Evolutionary conservation across 2,888 invertebrate species (phyloP).

Genomic region (Sphaerophoria rueppellii): DNA sequence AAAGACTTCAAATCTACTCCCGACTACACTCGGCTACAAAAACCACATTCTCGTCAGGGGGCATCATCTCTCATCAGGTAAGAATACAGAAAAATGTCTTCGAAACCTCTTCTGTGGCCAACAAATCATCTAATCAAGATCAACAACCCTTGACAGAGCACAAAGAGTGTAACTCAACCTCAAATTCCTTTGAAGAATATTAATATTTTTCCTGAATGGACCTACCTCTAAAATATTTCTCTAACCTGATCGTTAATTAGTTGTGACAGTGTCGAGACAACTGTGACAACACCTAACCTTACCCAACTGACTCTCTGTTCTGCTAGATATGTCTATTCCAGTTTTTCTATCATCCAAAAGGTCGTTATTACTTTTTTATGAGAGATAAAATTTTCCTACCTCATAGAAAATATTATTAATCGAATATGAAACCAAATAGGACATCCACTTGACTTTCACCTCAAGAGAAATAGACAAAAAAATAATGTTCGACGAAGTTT

Average conservation of each 20-base stretch:
- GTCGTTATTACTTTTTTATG: constrained; percentile 48
- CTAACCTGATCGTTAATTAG: constrained; percentile 59
- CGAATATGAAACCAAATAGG: constrained; percentile 70
- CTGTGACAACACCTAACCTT: constrained; percentile 49
- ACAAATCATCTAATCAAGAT: constrained; percentile 3
- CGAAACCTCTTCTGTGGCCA: no score
- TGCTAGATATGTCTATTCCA: constrained; percentile 1
- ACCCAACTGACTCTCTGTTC: neutral
- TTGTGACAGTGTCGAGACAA: constrained; percentile 68
- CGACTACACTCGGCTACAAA: no score
- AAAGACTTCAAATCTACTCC: no score
- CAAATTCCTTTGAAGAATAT: neutral
- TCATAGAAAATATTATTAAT: constrained; percentile 65
- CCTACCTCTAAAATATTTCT: constrained; percentile 31
- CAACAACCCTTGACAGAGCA: constrained; percentile 18
- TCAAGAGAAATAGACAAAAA: neutral
- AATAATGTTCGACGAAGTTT: neutral
- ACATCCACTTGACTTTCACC: constrained; percentile 58
- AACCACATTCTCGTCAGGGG: no score
- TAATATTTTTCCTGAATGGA: constrained; percentile 22
- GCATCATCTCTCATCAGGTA: no score
- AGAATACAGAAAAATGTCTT: no score
- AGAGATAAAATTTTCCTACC: constrained; percentile 35
- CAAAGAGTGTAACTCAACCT: constrained; percentile 22
- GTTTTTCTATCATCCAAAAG: constrained; percentile 48